Evolutionary conservation across 2,113 vertebrate species (phyloP).

Genomic region (Poeciliopsis occidentalis): DNA sequence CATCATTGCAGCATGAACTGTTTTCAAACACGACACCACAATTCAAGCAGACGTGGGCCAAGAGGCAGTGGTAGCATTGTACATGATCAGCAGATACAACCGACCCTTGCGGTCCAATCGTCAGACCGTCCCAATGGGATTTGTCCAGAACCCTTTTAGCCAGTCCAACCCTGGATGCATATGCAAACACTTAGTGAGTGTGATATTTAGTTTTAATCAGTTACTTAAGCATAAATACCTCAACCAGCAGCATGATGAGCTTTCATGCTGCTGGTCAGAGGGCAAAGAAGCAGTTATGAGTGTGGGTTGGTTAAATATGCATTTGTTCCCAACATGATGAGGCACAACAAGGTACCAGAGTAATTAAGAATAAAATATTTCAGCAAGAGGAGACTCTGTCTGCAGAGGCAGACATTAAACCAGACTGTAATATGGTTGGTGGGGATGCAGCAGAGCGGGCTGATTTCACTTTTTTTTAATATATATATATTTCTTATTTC

Average conservation of each 20-base stretch:
- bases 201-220: conserved; percentile 4
- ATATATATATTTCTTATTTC: no score
- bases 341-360: not conserved
- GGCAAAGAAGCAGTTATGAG: conserved; percentile 33
- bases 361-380: conserved; percentile 17
- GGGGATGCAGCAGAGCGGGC: not conserved
- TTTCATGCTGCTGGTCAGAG: conserved; percentile 12
- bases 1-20: no score
- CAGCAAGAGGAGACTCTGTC: not conserved
- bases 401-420: conserved; percentile 22
- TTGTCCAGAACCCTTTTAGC: not conserved
- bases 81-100: no score
- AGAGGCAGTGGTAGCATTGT: no score
- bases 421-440: not conserved
- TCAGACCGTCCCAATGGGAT: no score
- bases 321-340: not conserved
- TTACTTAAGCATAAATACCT: conserved; percentile 22
- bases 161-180: not conserved
- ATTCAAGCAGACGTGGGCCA: no score
- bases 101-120: no score
- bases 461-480: not conserved
- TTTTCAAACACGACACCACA: no score
- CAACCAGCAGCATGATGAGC: conserved; percentile 38
- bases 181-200: conserved; percentile 7
- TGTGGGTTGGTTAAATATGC: conserved; percentile 40